phyloP scores from a whole-genome alignment of 2,797 vertebrate genomes.

The Hozukius guyotensis region DNA sequence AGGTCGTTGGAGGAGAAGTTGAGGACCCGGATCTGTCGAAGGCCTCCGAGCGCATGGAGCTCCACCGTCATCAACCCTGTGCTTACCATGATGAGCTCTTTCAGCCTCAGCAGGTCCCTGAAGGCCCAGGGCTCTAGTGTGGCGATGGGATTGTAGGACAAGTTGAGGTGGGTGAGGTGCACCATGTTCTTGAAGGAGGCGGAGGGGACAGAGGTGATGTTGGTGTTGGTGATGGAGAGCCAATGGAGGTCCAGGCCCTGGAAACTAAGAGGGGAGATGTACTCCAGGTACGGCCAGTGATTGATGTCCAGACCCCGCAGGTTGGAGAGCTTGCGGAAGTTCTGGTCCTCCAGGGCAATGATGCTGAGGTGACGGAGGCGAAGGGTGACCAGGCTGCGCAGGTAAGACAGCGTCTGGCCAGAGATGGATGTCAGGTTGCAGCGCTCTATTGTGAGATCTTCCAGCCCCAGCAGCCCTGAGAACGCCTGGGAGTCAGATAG shows the following conservation, averaged over 20 bases:
- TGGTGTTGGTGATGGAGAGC: constrained; percentile 95
- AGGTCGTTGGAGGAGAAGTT: constrained; percentile 95
- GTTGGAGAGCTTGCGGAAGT: constrained; percentile 90
- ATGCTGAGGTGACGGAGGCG: constrained; percentile 92
- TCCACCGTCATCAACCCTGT: constrained; percentile 90
- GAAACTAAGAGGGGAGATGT: constrained; percentile 90
- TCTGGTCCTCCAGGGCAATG: constrained; percentile 91
- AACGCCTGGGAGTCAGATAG: constrained; percentile 83
- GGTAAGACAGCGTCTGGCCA: constrained; percentile 91
- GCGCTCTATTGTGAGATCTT: constrained; percentile 91
- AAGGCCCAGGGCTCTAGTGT: constrained; percentile 92
- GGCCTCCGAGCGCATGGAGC: constrained; percentile 89
- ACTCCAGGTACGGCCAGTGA: constrained; percentile 93
- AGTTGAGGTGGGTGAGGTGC: constrained; percentile 92
- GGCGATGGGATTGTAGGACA: constrained; percentile 95
- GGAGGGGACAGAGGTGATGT: constrained; percentile 92
- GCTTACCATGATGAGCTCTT: constrained; percentile 94
- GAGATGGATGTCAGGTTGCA: constrained; percentile 97
- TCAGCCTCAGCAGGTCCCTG: constrained; percentile 91
- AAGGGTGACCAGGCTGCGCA: constrained; percentile 90
- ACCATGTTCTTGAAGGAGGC: constrained; percentile 91
- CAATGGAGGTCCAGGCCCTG: constrained; percentile 93
- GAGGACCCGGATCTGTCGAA: constrained; percentile 94
- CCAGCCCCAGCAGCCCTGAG: constrained; percentile 89
- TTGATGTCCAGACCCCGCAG: constrained; percentile 92